Conservation (phyloP, 2,113 vertebrate genomes). For the Anarhynchus alexandrinus region DNA sequence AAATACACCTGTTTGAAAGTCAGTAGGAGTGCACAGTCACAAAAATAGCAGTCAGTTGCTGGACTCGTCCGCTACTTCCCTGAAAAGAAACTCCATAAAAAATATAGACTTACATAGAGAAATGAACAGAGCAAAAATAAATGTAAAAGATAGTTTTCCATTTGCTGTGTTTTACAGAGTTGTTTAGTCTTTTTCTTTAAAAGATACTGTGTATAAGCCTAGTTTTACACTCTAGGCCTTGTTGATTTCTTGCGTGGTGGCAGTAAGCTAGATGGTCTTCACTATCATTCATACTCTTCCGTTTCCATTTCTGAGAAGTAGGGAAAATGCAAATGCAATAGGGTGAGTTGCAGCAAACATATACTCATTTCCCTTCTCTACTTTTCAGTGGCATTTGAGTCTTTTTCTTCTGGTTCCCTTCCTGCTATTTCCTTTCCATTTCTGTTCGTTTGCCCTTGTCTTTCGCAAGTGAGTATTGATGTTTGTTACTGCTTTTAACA, state of each 20-base stretch:
- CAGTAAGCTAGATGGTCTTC: neutral
- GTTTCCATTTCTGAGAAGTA: neutral
- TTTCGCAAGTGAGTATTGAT: neutral
- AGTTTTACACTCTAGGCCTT: neutral
- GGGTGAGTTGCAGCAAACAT: neutral
- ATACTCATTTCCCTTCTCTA: neutral
- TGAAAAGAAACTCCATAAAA: neutral
- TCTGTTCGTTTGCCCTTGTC: neutral
- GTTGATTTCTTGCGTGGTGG: neutral
- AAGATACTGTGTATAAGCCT: neutral
- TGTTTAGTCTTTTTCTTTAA: neutral
- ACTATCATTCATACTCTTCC: neutral
- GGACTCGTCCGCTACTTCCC: neutral
- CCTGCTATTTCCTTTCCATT: neutral
- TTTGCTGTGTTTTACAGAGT: neutral
- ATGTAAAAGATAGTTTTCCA: neutral
- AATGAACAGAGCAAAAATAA: neutral
- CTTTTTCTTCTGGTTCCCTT: neutral
- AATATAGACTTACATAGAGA: neutral
- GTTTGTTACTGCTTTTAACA: constrained; percentile 5
- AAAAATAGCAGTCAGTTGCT: neutral
- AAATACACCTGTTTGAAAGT: neutral
- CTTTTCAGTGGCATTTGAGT: neutral
- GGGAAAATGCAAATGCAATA: neutral
- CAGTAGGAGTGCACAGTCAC: neutral